Base-by-base conservation (phyloP, 2,797 vertebrate genomes). In the Chlorospingus semifuscus region DNA sequence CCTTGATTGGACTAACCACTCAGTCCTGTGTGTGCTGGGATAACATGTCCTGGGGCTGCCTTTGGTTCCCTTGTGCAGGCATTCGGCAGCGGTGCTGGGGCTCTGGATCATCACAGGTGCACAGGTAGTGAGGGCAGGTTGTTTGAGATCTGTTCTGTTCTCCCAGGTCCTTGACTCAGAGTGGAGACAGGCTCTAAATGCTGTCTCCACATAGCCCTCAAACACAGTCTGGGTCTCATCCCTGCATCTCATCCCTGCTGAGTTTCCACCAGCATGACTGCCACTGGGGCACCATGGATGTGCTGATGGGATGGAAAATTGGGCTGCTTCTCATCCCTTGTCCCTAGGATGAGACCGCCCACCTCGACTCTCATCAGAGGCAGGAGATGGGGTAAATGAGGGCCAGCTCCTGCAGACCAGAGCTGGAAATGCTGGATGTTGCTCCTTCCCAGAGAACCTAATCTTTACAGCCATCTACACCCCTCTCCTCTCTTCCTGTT, bases 391-490 rank as follows among this genome's bases (percentile, higher is more conserved):
- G 52, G 27, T 15, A 52, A 36, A 3, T 6, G 50, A 60, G 55
- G 50, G 29, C 16, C 52, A 69, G 4, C 34, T 76, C 32, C 50
- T 69, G 18, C 49, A 74, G 57, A 41, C 50, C 56, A 74, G 53
- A 70, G 49, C 46, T 84, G 68, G 68, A 93, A 89, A 63, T 50
- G 47, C 46, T 88, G 30, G 11, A 21, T 60, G 22, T 27, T 81
- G 15, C 36, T 95, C 57, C 80, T 88, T 52, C 42, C 6, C 42
- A 78, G 66, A 76, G 23, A 60, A 59, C 9, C 34, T 74, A 70
- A 91, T 90, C 85, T 88, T 91, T 91, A 69, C 37, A 93, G 61
- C 72, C 66, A 83, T 65, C 79, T 82, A 49, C 39, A 75, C 74
- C 44, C 78, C 47, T 70, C 12, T 70, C 11, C 37, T 12, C 14